Evolutionary conservation across 2,888 invertebrate genomes (phyloP).

Genomic region (Spatulosminthurus flaviceps): DNA sequence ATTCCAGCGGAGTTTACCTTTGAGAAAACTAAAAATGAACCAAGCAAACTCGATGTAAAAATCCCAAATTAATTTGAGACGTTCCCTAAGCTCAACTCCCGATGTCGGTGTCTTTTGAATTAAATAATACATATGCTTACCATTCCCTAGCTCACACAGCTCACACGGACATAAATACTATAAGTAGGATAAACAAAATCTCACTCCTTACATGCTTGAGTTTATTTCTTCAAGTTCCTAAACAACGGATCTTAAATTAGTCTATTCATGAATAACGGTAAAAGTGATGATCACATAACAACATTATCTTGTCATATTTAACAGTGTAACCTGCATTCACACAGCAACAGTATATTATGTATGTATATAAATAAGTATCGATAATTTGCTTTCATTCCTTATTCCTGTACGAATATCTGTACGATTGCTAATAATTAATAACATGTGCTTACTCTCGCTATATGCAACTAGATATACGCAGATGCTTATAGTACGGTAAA

Average conservation of each 20-base stretch:
- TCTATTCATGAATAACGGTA: not conserved
- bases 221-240: constrained; percentile 6
- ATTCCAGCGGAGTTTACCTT: too few relatives aligned
- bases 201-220: constrained; percentile 5
- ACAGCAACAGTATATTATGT: constrained; percentile 21
- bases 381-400: constrained; percentile 1
- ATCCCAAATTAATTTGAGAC: too few relatives aligned
- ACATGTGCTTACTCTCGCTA: not conserved
- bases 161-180: not conserved
- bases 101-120: too few relatives aligned
- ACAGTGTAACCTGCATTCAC: constrained; percentile 5
- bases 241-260: constrained; percentile 8
- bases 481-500: not conserved
- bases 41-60: too few relatives aligned
- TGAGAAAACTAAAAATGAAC: too few relatives aligned
- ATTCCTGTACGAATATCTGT: constrained; percentile 2
- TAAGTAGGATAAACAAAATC: not conserved
- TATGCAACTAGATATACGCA: not conserved
- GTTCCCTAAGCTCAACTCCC: too few relatives aligned
- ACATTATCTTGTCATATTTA: constrained; percentile 9
- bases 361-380: constrained; percentile 26
- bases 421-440: not conserved
- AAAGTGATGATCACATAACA: constrained; percentile 14
- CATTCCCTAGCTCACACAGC: too few relatives aligned
- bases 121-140: too few relatives aligned